phyloP scores from a whole-genome alignment of 1,140 invertebrate genomes.

The Papilio dardanus region DNA sequence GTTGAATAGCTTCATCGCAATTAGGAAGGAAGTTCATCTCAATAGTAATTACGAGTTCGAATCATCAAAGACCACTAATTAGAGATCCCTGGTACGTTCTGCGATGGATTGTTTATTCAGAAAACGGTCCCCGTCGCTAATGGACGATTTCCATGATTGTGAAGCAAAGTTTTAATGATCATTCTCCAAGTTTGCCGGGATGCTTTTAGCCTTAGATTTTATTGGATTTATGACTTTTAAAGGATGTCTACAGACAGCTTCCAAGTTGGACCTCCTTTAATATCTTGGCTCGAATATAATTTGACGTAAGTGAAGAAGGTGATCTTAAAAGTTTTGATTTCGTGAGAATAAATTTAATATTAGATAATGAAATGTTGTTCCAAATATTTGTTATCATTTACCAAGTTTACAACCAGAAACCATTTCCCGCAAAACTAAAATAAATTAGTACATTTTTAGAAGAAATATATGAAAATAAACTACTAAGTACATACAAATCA shows the following conservation, averaged over 20 bases:
- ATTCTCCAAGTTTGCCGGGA: constrained; percentile 33
- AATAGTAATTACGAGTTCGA: constrained; percentile 36
- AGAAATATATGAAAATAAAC: too few species aligned
- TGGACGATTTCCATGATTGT: constrained; percentile 38
- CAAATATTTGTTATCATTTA: too few species aligned
- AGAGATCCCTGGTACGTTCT: constrained; percentile 29
- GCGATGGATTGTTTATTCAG: constrained; percentile 34
- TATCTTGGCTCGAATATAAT: constrained; percentile 29
- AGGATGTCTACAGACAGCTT: constrained; percentile 26
- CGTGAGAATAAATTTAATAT: background rate
- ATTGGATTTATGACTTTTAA: constrained; percentile 38
- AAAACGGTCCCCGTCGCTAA: constrained; percentile 32
- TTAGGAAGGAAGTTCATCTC: constrained; percentile 36
- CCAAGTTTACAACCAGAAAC: too few species aligned
- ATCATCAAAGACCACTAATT: constrained; percentile 38
- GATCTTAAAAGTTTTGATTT: background rate
- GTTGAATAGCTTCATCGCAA: constrained; percentile 32
- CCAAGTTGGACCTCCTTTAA: constrained; percentile 36
- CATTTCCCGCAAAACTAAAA: too few species aligned
- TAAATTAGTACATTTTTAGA: too few species aligned
- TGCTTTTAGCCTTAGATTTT: constrained; percentile 38
- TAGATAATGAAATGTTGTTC: background rate
- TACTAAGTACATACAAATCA: too few species aligned
- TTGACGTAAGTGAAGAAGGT: constrained; percentile 18
- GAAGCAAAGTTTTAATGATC: constrained; percentile 36